phyloP scores from a whole-genome alignment of 2,113 vertebrate genomes.

The Hemicordylus capensis region DNA sequence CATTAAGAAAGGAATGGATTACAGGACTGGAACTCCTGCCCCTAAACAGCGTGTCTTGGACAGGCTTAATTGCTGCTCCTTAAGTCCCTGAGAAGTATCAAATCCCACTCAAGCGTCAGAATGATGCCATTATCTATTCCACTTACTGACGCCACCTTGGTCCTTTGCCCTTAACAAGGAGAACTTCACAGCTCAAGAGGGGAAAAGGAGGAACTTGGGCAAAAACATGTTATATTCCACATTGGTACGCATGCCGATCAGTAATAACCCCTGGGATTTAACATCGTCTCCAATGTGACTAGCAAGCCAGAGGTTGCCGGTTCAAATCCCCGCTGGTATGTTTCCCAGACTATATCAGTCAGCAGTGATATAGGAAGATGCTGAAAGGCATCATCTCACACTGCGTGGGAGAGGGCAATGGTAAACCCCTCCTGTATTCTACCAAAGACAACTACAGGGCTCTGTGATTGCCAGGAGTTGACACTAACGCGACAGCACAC shows the following conservation, averaged over 20 bases:
- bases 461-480: too few relatives aligned
- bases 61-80: slow-evolving; percentile 64
- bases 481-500: too few relatives aligned
- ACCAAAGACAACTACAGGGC: too few relatives aligned
- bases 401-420: too few relatives aligned
- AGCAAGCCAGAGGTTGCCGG: too few relatives aligned
- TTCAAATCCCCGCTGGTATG: too few relatives aligned
- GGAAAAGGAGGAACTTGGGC: background rate
- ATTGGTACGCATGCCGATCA: fast-evolving
- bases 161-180: background rate
- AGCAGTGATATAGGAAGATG: too few relatives aligned
- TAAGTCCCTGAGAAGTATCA: background rate
- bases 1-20: slow-evolving; percentile 80
- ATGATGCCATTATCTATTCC: background rate
- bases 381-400: too few relatives aligned
- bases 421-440: too few relatives aligned
- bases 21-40: slow-evolving; percentile 43
- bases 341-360: too few relatives aligned
- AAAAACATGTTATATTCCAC: fast-evolving
- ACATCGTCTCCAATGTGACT: too few relatives aligned
- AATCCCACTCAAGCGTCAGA: fast-evolving
- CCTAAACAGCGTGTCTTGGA: slow-evolving; percentile 45
- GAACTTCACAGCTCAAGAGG: background rate
- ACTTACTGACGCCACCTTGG: background rate
- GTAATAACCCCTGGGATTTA: background rate